Conservation (phyloP, 2,113 vertebrate genomes). For the Laterallus jamaicensis region DNA sequence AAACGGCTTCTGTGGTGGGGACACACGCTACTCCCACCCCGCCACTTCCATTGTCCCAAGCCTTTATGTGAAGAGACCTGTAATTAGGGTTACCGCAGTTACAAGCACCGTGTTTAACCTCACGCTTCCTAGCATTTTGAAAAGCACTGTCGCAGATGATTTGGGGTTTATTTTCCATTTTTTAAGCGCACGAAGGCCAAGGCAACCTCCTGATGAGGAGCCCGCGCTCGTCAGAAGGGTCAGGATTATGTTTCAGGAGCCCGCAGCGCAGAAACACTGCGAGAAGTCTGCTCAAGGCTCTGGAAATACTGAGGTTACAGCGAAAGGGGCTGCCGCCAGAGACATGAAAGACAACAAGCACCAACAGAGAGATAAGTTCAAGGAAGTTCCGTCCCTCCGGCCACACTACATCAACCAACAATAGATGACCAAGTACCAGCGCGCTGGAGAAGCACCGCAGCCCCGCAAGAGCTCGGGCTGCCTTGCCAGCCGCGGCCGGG, state of each 20-base stretch:
- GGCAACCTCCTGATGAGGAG: fast-evolving
- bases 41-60: neutral
- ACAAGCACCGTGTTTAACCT: neutral
- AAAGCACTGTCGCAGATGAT: neutral
- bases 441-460: fast-evolving
- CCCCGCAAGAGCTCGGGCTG: fast-evolving
- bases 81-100: neutral
- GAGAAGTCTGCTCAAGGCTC: neutral
- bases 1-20: neutral
- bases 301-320: neutral
- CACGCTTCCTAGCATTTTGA: neutral
- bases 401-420: fast-evolving
- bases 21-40: neutral
- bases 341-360: neutral
- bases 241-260: neutral
- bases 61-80: neutral
- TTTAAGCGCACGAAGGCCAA: neutral
- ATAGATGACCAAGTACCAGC: fast-evolving
- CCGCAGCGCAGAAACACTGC: neutral
- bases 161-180: neutral
- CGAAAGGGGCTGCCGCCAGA: neutral
- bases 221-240: neutral
- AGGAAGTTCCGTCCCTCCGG: neutral
- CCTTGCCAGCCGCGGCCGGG: fast-evolving
- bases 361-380: neutral